A percentile compares a stretch with the other conserved stretches of the same genome.
Evolutionary conservation across 2,113 vertebrate species (phyloP).

Genomic region (Thomomys bottae): DNA sequence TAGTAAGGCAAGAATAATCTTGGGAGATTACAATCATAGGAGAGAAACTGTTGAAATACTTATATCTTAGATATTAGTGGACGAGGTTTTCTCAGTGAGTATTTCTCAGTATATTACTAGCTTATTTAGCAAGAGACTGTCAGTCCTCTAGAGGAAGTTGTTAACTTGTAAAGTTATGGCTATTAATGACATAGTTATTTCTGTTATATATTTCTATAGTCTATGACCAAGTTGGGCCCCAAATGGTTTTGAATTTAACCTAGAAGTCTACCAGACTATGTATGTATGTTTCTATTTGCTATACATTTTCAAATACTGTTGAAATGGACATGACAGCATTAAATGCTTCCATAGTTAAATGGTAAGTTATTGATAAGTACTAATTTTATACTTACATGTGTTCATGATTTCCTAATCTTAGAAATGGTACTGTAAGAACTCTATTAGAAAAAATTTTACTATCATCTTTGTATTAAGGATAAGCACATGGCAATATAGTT

Average conservation of each 20-base stretch:
- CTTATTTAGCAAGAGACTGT: background rate
- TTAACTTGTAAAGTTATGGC: background rate
- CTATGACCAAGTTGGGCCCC: background rate
- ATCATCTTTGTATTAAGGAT: background rate
- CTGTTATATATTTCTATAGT: background rate
- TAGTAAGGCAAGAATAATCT: conserved; percentile 8
- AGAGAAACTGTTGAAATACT: background rate
- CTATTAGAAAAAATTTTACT: background rate
- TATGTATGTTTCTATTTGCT: background rate
- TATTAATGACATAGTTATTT: background rate
- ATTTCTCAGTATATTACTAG: background rate
- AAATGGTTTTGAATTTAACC: background rate
- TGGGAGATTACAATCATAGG: background rate
- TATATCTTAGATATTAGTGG: background rate
- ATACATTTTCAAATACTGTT: background rate
- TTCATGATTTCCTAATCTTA: background rate
- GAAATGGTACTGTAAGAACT: background rate
- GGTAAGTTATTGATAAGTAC: background rate
- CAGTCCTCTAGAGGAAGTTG: background rate
- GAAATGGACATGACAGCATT: background rate
- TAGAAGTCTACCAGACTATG: background rate
- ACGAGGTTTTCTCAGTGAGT: background rate
- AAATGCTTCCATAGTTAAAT: background rate
- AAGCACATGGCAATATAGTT: background rate
- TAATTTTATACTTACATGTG: conserved; percentile 9